These are phyloP conservation scores for Zaprionus vittiger DNA, from an alignment of 1,140 invertebrate genomes.

Conservation along the genomic window DNA sequence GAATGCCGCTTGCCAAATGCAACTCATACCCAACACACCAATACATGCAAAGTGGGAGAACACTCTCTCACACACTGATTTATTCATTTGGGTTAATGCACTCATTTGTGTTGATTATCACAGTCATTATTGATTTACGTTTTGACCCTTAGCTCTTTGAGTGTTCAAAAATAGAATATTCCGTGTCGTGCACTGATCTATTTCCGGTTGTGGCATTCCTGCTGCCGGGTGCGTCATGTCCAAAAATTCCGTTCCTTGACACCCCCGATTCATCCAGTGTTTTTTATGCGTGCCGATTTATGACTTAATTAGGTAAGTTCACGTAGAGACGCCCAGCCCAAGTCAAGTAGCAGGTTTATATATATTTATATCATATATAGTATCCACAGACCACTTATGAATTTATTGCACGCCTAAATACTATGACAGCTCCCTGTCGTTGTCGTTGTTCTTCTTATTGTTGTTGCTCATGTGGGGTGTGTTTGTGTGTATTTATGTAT, in stretches of 20 bases:
- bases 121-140: constrained; percentile 62
- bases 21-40: constrained; percentile 40
- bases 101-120: constrained; percentile 59
- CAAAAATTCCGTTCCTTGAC: constrained; percentile 15
- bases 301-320: constrained; percentile 68
- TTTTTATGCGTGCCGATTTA: constrained; percentile 30
- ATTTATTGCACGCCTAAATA: constrained; percentile 45
- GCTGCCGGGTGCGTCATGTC: constrained; percentile 43
- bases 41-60: not conserved
- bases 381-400: not conserved
- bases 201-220: constrained; percentile 52
- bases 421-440: constrained; percentile 20
- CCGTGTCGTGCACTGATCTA: constrained; percentile 44
- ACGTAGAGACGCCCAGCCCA: constrained; percentile 50
- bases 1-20: constrained; percentile 61
- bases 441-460: not conserved
- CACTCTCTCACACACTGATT: constrained; percentile 15
- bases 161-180: constrained; percentile 60
- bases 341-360: constrained; percentile 45
- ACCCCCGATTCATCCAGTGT: constrained; percentile 22
- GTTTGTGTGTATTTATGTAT: constrained; percentile 16
- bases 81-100: constrained; percentile 70
- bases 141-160: constrained; percentile 25
- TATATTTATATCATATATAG: not conserved
- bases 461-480: not conserved